These are phyloP conservation scores for Neoseiulus cucumeris DNA, from an alignment of 1,140 invertebrate species.

Conservation along the genomic window DNA sequence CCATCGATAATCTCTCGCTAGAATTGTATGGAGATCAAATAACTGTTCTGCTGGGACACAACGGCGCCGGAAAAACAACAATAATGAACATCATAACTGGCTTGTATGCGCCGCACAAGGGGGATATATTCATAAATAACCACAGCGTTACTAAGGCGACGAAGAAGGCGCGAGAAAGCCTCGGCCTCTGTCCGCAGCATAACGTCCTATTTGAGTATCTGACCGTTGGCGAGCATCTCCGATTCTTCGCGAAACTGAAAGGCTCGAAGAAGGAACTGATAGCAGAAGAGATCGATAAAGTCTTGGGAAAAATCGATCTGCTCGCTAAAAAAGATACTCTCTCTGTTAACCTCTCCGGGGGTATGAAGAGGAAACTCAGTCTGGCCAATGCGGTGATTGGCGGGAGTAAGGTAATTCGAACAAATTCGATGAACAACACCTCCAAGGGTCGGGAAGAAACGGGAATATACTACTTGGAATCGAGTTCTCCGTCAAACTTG, in stretches of 20 bases:
- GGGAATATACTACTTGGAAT: too few species aligned
- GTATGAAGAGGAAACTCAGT: conserved; percentile 63
- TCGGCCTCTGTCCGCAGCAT: conserved; percentile 43
- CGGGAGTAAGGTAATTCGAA: conserved; percentile 28
- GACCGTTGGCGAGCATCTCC: conserved; percentile 22
- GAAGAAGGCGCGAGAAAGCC: conserved; percentile 37
- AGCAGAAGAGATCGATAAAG: conserved; percentile 26
- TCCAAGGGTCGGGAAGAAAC: too few species aligned
- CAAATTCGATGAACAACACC: too few species aligned
- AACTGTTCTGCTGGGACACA: conserved; percentile 66
- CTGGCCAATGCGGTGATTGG: conserved; percentile 66
- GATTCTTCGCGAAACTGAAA: conserved; percentile 31
- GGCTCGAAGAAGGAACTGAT: conserved; percentile 37
- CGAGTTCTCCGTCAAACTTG: too few species aligned
- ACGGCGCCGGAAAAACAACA: conserved; percentile 62
- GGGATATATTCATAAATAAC: conserved; percentile 44
- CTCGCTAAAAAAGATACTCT: conserved; percentile 39
- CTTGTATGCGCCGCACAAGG: conserved; percentile 40
- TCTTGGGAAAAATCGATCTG: conserved; percentile 32
- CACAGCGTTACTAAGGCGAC: conserved; percentile 37
- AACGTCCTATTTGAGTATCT: conserved; percentile 30
- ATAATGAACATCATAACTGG: conserved; percentile 62
- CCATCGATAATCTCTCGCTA: conserved; percentile 43
- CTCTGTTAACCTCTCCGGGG: conserved; percentile 54
- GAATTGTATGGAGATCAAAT: conserved; percentile 62